Base-by-base conservation (phyloP, 2,888 invertebrate genomes). In the Epinotia demarniana region DNA sequence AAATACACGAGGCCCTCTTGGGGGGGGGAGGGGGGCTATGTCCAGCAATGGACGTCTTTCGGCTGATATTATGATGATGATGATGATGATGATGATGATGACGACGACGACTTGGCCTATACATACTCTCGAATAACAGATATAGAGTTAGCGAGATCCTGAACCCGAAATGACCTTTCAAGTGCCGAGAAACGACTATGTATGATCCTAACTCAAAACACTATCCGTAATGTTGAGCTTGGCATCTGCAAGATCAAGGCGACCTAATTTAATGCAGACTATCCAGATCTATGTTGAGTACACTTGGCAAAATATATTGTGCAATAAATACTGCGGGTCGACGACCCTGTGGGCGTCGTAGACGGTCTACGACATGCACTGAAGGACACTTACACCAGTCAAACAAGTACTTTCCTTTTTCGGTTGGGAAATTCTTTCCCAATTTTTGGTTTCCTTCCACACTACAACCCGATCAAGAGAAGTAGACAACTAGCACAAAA, bases 331-430 rank as follows among this genome's bases (percentile, higher is more conserved):
- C 23, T 55, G 12, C 39, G 53, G 64, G 70, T n/a, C 74, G 60
- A 58, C 43, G 70, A 63, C 73, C 43, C 53, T 9, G 58, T 74
- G 69, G 73, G 69, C 69, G 74, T 18, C 39, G 73, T 19, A 16
- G 39, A 58, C 43, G 43, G 68, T 58, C 74, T 61, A 27, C 19
- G 69, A 64, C 58, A 53, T 64, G 27, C 23, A 39, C 55, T 64
- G 74, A 75, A 74, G 74, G 69, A 70, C 18, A 11, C 0, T 67
- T 39, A 18, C 61, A 53, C 53, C 49, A 68, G 57, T 19, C 67
- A 57, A 57, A 19, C 3, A 58, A 18, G 27, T 23, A 23, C 19
- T 5, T 27, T 58, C 2, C 16, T 33, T 33, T 33, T 33, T 33
- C 6, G 6, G 33, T 33, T 33, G 33, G 8, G 33, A 33, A 33